phyloP scores from a whole-genome alignment of 2,113 vertebrate species.

The Microtus oregoni region DNA sequence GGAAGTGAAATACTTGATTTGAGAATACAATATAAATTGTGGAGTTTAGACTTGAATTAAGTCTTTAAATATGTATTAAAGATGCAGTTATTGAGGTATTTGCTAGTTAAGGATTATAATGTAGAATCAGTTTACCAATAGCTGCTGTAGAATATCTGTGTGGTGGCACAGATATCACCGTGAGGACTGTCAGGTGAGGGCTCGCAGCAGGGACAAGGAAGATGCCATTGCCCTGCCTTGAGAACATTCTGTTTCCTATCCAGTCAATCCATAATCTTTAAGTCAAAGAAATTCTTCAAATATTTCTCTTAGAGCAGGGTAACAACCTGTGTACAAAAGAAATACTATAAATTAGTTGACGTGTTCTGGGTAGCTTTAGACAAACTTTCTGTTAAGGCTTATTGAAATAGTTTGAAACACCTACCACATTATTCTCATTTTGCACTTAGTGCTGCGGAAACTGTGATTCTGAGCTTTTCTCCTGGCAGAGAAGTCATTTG shows the following conservation, averaged over 20 bases:
- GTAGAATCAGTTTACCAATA: not conserved
- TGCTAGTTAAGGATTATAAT: not conserved
- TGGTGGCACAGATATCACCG: not conserved
- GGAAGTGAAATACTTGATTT: not conserved
- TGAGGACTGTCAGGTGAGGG: not conserved
- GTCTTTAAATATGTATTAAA: not conserved
- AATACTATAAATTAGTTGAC: not conserved
- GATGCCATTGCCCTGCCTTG: not conserved
- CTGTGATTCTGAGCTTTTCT: slow-evolving; percentile 25
- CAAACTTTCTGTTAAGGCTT: not conserved
- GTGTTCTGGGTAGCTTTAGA: not conserved
- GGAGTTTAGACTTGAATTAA: not conserved
- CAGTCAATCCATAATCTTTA: not conserved
- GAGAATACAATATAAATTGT: not conserved
- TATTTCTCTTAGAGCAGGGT: not conserved
- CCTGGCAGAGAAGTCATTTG: not conserved
- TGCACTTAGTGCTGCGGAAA: not conserved
- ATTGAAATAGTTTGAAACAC: slow-evolving; percentile 31
- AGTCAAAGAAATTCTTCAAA: not conserved
- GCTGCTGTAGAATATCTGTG: not conserved
- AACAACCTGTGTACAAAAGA: not conserved
- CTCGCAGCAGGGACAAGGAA: not conserved
- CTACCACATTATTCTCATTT: not conserved
- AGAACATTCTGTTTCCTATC: not conserved
- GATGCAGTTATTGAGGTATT: slow-evolving; percentile 10